phyloP scores from a whole-genome alignment of 2,888 invertebrate species.

The Imbricaverruca yamaguchii region DNA sequence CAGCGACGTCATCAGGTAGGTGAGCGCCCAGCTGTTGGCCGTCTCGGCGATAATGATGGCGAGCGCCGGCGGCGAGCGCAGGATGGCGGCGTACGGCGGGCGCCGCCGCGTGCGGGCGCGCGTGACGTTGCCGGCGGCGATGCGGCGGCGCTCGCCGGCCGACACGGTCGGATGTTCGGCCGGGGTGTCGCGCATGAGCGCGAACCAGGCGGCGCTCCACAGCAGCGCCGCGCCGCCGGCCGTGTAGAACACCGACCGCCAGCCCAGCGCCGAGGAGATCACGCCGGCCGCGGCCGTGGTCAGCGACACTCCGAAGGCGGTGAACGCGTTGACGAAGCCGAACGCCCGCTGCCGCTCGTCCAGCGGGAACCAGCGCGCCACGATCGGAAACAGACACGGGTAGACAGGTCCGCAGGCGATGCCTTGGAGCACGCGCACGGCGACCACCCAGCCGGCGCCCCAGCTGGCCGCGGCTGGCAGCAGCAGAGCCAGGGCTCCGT shows the following conservation, averaged over 20 bases:
- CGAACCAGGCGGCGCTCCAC: background rate
- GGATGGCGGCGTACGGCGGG: background rate
- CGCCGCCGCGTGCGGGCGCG: background rate
- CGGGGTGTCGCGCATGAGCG: constrained; percentile 2
- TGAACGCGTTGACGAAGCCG: background rate
- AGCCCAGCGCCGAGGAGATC: background rate
- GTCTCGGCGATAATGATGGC: background rate
- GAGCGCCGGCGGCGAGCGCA: constrained; percentile 2
- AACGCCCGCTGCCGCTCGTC: background rate
- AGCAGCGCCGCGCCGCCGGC: background rate
- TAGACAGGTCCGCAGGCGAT: background rate
- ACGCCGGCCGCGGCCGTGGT: background rate
- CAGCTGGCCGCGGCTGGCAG: background rate
- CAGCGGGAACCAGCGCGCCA: constrained; percentile 20
- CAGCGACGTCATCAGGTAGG: constrained; percentile 6
- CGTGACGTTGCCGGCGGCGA: background rate
- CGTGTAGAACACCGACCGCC: constrained; percentile 11
- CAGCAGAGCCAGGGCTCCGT: background rate
- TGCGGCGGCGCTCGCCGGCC: background rate
- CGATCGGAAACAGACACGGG: constrained; percentile 9
- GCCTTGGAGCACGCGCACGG: background rate
- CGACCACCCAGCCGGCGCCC: background rate
- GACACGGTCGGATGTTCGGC: background rate
- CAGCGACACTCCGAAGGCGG: background rate
- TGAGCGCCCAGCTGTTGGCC: constrained; percentile 11